These are phyloP conservation scores for Tetramorium alpestre DNA, from an alignment of 1,140 invertebrate species.

Conservation along the genomic window DNA sequence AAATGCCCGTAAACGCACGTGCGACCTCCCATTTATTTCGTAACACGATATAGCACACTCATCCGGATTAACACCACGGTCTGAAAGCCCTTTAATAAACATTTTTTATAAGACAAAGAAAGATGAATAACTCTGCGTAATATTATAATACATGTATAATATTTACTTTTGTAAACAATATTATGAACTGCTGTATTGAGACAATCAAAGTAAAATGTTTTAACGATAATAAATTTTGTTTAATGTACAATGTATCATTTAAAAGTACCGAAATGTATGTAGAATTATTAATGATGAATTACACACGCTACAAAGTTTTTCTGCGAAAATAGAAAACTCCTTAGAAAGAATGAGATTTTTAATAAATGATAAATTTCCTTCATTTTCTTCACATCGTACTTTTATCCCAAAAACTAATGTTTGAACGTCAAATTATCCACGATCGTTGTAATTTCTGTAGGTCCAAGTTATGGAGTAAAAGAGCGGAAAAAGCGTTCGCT, in stretches of 20 bases:
- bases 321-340: not conserved
- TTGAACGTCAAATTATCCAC: slow-evolving; percentile 8
- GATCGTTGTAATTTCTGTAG: slow-evolving; percentile 30
- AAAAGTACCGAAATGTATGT: not conserved
- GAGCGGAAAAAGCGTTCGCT: slow-evolving; percentile 21
- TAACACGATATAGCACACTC: slow-evolving; percentile 62
- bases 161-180: not conserved
- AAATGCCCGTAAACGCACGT: slow-evolving; percentile 66
- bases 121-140: not conserved
- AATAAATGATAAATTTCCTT: not conserved
- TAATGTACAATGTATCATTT: not conserved
- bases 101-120: not conserved
- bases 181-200: not conserved
- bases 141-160: not conserved
- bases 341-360: not conserved
- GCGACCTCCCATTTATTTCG: slow-evolving; percentile 50
- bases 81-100: slow-evolving; percentile 8
- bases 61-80: slow-evolving; percentile 10
- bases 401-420: slow-evolving; percentile 10
- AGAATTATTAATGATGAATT: not conserved
- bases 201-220: not conserved
- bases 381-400: not conserved
- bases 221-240: not conserved
- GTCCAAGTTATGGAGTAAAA: not conserved
- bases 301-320: not conserved